Percentiles rank a stretch among this genome's conserved stretches.
Evolutionary conservation across 2,888 invertebrate genomes (phyloP).

Genomic region (Lamellibrachia columna): DNA sequence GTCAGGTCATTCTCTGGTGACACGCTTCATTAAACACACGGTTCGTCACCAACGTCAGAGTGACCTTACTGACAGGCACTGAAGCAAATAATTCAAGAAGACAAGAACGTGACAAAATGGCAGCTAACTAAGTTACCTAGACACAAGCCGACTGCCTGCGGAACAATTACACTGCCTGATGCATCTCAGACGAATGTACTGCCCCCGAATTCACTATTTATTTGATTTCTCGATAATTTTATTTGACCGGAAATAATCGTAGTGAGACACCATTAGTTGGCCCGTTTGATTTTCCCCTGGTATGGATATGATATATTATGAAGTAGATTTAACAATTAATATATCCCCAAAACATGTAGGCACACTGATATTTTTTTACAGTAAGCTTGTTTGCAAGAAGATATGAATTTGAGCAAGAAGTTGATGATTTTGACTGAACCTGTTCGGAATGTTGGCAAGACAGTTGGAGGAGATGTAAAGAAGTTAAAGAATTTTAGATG

Average conservation of each 20-base stretch:
- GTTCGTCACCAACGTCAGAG: not conserved
- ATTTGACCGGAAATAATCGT: not conserved
- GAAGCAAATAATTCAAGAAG: not conserved
- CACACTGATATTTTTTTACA: not conserved
- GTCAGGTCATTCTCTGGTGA: not conserved
- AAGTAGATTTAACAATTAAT: not conserved
- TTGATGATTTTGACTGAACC: not conserved
- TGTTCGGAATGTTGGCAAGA: not conserved
- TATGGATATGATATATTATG: not conserved
- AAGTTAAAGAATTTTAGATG: no score
- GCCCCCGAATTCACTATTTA: not conserved
- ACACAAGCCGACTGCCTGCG: not conserved
- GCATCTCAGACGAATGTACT: not conserved
- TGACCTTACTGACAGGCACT: not conserved
- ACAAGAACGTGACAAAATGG: slow-evolving; percentile 6
- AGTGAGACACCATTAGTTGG: not conserved
- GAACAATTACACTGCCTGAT: not conserved
- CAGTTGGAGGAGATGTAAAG: no score
- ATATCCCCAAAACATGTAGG: not conserved
- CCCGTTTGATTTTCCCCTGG: not conserved
- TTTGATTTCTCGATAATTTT: not conserved
- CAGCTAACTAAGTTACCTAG: not conserved
- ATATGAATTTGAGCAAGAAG: not conserved
- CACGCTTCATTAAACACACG: not conserved
- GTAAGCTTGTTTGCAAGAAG: not conserved